phyloP scores from a whole-genome alignment of 2,888 invertebrate species.

The Papilio demoleus region DNA sequence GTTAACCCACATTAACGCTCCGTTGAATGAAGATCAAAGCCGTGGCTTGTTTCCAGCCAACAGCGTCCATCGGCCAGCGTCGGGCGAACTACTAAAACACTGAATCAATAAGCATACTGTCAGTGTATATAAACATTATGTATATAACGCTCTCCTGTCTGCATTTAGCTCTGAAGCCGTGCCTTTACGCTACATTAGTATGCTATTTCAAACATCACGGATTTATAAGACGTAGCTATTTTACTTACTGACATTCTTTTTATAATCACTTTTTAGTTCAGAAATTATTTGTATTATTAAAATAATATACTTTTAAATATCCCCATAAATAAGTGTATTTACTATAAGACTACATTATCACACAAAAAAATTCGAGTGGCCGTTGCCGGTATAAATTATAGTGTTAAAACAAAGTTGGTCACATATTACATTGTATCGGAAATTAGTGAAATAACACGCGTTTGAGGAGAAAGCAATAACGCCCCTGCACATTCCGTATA shows the following conservation, averaged over 20 bases:
- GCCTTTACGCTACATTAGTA: background rate
- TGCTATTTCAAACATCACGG: background rate
- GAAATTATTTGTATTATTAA: too few species aligned
- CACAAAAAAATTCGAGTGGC: too few species aligned
- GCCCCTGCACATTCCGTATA: too few species aligned
- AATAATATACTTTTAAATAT: too few species aligned
- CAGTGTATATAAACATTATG: background rate
- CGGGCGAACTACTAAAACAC: constrained; percentile 9
- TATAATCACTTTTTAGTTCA: background rate
- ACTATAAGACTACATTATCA: too few species aligned
- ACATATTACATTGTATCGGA: too few species aligned
- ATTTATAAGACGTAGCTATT: background rate
- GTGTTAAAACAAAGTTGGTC: too few species aligned
- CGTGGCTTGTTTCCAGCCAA: constrained; percentile 29
- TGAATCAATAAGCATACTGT: constrained; percentile 30
- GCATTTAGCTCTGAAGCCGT: background rate
- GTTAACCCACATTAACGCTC: constrained; percentile 25
- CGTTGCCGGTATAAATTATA: too few species aligned
- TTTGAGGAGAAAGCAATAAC: too few species aligned
- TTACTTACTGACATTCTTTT: background rate
- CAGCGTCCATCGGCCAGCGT: background rate
- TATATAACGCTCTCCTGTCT: background rate
- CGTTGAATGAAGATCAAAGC: constrained; percentile 29
- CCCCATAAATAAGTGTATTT: too few species aligned
- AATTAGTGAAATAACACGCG: too few species aligned